Evolutionary conservation across 1,140 invertebrate species (phyloP).

Genomic region (Drosophila subobscura): DNA sequence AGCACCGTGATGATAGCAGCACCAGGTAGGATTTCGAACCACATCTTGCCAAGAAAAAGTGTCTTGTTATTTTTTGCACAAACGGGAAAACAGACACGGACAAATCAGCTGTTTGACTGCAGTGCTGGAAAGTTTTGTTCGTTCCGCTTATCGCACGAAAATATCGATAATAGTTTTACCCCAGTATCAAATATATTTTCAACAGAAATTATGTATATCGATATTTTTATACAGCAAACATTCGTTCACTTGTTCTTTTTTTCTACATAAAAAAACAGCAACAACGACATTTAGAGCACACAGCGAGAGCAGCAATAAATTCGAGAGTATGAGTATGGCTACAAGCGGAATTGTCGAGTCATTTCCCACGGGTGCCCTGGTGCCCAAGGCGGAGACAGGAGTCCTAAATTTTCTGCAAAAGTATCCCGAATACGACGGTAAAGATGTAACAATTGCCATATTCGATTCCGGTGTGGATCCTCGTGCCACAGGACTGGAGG

Average conservation of each 20-base stretch:
- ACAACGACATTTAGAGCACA: slow-evolving; percentile 20
- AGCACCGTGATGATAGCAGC: slow-evolving; percentile 85
- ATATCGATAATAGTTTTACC: no score
- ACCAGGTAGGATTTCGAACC: slow-evolving; percentile 87
- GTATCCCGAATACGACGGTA: slow-evolving; percentile 96
- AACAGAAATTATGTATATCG: no score
- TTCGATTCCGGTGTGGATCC: slow-evolving; percentile 99
- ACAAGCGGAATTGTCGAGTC: slow-evolving; percentile 86
- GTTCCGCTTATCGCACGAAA: not conserved
- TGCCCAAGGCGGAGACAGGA: slow-evolving; percentile 98
- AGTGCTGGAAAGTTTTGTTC: slow-evolving; percentile 1
- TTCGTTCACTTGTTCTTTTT: no score
- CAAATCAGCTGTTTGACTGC: slow-evolving; percentile 27
- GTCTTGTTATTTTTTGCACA: slow-evolving; percentile 49
- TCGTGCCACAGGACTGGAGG: slow-evolving; percentile 95
- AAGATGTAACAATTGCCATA: slow-evolving; percentile 95
- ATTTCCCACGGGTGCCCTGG: slow-evolving; percentile 92
- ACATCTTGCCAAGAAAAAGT: slow-evolving; percentile 83
- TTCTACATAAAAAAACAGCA: not conserved
- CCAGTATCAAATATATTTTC: no score
- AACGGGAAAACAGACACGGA: slow-evolving; percentile 33
- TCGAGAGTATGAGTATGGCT: slow-evolving; percentile 57
- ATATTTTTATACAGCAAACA: no score
- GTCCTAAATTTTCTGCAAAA: slow-evolving; percentile 94
- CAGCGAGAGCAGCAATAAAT: slow-evolving; percentile 12